A percentile compares a stretch with the other conserved stretches of the same genome.
phyloP scores from a whole-genome alignment of 2,113 vertebrate genomes.

The Edolisoma coerulescens region DNA sequence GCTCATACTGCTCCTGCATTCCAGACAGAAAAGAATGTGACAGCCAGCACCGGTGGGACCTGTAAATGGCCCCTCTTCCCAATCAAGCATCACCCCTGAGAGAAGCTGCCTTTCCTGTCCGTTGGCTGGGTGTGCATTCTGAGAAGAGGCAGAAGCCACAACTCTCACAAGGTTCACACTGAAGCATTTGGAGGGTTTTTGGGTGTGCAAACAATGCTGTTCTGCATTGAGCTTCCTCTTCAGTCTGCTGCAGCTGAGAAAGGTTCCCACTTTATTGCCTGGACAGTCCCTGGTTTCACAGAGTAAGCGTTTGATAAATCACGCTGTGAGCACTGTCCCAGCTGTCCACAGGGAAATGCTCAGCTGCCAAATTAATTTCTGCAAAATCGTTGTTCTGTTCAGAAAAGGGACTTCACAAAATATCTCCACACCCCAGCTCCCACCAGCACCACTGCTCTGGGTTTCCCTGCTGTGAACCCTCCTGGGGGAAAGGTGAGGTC shows the following conservation, averaged over 20 bases:
- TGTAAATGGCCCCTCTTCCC: background rate
- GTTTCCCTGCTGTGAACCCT: background rate
- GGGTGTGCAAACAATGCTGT: background rate
- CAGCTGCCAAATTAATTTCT: background rate
- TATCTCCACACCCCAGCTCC: background rate
- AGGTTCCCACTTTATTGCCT: constrained; percentile 24
- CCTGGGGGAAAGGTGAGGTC: background rate
- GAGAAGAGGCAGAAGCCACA: background rate
- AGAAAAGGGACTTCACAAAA: background rate
- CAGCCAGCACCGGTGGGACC: background rate
- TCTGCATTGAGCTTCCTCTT: constrained; percentile 34
- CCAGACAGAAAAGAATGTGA: background rate
- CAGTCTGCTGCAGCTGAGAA: background rate
- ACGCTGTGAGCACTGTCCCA: background rate
- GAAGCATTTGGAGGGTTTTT: background rate
- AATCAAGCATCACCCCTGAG: background rate
- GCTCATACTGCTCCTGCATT: constrained; percentile 88
- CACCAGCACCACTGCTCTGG: background rate
- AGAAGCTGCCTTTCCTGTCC: background rate
- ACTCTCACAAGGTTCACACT: background rate
- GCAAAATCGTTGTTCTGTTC: background rate
- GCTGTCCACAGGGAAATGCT: background rate
- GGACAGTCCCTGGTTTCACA: background rate
- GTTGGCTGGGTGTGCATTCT: background rate
- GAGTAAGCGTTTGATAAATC: accelerated